Base-by-base conservation (phyloP, 2,113 vertebrate species). In the Embiotoca jacksoni region DNA sequence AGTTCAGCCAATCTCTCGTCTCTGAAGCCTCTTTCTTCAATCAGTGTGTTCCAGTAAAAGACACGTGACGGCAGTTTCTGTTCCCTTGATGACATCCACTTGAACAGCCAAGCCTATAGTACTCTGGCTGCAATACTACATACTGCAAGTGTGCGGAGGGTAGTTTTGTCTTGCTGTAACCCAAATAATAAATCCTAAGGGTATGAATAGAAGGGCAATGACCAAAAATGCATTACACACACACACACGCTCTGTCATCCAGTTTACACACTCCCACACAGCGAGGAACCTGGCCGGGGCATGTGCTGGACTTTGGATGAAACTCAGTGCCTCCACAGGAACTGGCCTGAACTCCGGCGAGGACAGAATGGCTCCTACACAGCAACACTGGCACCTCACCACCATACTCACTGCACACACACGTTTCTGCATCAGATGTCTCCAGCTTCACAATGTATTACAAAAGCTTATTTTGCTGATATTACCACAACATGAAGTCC, bases 261-360 rank as follows among this genome's bases (percentile, higher is more conserved):
- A 66, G 76, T 33, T 80, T 55, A 70, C 70, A 79, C 81, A 64
- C 46, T 86, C 70, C 66, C 85, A 84, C 79, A 60, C 78, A 61
- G 80, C 2, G 13, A 84, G 73, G n/a, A 50, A 76, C 59, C 58
- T 85, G 87, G 87, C 84, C 82, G 69, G 75, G 64, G 50, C 80
- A 73, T 89, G 81, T 76, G 81, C 73, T 91, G 90, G 90, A 92
- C 91, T 91, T 89, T 91, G 91, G 91, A 90, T 91, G 83, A 58
- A 81, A 74, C 87, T 87, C 90, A 64, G 82, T 57, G 10, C 81
- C 89, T 68, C 86, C 72, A 81, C 81, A 57, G 89, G 89, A 41
- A 53, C 32, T 59, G 80, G 78, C 31, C 61, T 71, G 49, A 67
- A 69, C 76, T 72, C 82, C 9, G 8, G 33, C 72, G 61, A 81